A percentile compares a stretch with the other conserved stretches of the same genome.
Evolutionary conservation across 1,140 invertebrate genomes (phyloP).

Genomic region (Drosophila lowei): DNA sequence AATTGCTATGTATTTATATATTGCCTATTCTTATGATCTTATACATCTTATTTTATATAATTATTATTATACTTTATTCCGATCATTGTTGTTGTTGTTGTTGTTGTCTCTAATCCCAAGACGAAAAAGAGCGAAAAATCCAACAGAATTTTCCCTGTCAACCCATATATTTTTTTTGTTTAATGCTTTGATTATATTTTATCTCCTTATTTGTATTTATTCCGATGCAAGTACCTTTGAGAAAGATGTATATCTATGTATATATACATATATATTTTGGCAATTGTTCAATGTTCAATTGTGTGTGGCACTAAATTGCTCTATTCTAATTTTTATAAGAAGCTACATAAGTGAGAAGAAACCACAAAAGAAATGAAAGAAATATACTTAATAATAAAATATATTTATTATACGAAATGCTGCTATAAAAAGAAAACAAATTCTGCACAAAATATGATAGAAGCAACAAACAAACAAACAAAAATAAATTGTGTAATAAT

Average conservation of each 20-base stretch:
- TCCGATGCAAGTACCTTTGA: slow-evolving; percentile 50
- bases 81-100: slow-evolving; percentile 31
- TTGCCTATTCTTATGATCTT: slow-evolving; percentile 34
- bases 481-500: slow-evolving; percentile 53
- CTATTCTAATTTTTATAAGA: slow-evolving; percentile 60
- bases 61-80: slow-evolving; percentile 17
- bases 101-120: slow-evolving; percentile 25
- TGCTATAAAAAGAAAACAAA: slow-evolving; percentile 42
- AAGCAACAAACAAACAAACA: slow-evolving; percentile 14
- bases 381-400: slow-evolving; percentile 33
- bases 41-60: slow-evolving; percentile 40
- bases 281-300: slow-evolving; percentile 52
- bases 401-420: slow-evolving; percentile 57
- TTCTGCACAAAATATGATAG: slow-evolving; percentile 53
- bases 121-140: background rate
- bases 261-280: slow-evolving; percentile 21
- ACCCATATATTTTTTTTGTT: slow-evolving; percentile 13
- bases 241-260: slow-evolving; percentile 23
- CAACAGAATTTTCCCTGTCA: background rate
- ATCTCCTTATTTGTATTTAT: slow-evolving; percentile 27
- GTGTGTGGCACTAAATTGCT: slow-evolving; percentile 65
- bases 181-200: slow-evolving; percentile 12
- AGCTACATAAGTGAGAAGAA: slow-evolving; percentile 50
- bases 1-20: slow-evolving; percentile 41
- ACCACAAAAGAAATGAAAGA: slow-evolving; percentile 8